These are phyloP conservation scores for Lophochroa leadbeateri DNA, from an alignment of 2,113 vertebrate species.

Conservation along the genomic window DNA sequence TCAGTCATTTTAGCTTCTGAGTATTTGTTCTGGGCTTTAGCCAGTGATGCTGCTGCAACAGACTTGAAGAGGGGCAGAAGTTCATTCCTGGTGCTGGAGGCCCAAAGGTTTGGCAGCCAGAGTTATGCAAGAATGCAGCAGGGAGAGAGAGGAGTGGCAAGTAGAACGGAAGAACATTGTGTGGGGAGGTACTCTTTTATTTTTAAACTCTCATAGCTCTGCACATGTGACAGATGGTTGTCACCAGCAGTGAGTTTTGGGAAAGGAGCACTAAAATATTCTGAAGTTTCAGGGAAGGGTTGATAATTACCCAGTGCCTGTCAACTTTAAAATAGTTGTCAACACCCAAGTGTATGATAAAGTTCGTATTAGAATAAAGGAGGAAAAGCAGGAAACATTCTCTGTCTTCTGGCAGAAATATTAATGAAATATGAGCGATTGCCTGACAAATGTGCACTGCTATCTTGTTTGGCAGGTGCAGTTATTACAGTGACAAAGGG, in stretches of 20 bases:
- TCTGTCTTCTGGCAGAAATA: slow-evolving; percentile 49
- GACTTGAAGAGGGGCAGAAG: not conserved
- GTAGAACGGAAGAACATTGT: slow-evolving; percentile 31
- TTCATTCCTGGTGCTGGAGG: not conserved
- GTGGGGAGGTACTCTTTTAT: slow-evolving; percentile 51
- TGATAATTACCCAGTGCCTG: slow-evolving; percentile 63
- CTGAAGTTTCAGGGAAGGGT: slow-evolving; percentile 35
- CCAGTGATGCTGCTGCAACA: not conserved
- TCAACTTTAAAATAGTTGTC: slow-evolving; percentile 61
- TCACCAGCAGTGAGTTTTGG: slow-evolving; percentile 46
- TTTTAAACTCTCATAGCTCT: slow-evolving; percentile 42
- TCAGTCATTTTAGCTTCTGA: not conserved
- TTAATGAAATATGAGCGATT: slow-evolving; percentile 62
- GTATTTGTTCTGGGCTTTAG: not conserved
- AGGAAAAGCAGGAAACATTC: slow-evolving; percentile 34
- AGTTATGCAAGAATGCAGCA: slow-evolving; percentile 22
- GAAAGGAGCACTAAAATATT: slow-evolving; percentile 34
- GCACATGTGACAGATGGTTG: slow-evolving; percentile 65
- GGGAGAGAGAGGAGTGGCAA: slow-evolving; percentile 12
- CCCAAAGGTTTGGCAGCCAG: not conserved
- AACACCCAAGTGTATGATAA: slow-evolving; percentile 58
- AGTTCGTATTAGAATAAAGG: slow-evolving; percentile 48
- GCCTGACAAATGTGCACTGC: slow-evolving; percentile 54
- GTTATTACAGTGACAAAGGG: slow-evolving; percentile 63
- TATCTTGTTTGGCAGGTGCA: slow-evolving; percentile 65